Conservation (phyloP, 1,140 invertebrate species). For the Solenopsis invicta region DNA sequence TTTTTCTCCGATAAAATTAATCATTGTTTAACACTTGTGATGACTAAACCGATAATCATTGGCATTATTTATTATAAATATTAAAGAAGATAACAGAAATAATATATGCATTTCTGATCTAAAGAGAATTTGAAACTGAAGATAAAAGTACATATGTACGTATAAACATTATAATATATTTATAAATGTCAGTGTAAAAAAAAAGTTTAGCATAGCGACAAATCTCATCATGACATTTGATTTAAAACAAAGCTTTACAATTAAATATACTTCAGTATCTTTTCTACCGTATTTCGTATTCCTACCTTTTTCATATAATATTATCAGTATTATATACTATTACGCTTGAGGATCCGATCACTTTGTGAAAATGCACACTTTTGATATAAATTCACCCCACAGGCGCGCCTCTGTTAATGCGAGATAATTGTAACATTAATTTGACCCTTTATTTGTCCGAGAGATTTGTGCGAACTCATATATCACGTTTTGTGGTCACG, state of each 20-base stretch:
- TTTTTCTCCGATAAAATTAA: background rate
- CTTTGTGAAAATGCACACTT: background rate
- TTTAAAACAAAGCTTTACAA: constrained; percentile 7
- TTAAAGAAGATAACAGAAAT: background rate
- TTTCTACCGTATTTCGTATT: background rate
- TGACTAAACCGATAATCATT: background rate
- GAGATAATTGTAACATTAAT: background rate
- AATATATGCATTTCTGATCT: background rate
- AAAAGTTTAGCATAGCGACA: background rate
- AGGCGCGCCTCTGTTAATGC: background rate
- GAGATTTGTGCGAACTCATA: background rate
- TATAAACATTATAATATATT: no score
- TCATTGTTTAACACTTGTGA: constrained; percentile 1
- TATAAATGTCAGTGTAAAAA: background rate
- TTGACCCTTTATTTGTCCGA: constrained; percentile 24
- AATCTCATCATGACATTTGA: background rate
- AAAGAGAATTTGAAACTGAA: constrained; percentile 2
- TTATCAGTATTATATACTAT: constrained; percentile 3
- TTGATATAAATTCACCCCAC: constrained; percentile 25
- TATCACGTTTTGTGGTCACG: constrained; percentile 7
- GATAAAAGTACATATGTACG: background rate
- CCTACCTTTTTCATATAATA: constrained; percentile 21
- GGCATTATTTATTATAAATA: background rate
- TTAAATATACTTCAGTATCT: background rate
- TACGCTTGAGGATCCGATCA: background rate